Evolutionary conservation across 2,797 vertebrate species (phyloP).

Genomic region (Enteromius radiatus): DNA sequence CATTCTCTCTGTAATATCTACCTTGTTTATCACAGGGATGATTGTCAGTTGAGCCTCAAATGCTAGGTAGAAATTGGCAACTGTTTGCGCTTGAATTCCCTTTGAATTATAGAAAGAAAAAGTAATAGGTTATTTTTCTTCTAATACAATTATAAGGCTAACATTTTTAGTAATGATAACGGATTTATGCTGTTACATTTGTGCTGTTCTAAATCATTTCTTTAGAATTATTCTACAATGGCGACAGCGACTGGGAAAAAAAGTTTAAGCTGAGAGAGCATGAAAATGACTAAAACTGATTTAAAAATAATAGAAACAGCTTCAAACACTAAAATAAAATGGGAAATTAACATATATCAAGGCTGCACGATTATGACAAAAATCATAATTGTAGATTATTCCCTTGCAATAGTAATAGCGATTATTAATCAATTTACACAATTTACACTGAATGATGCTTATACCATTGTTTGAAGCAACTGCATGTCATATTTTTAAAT

Average conservation of each 20-base stretch:
- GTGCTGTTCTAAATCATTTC: neutral
- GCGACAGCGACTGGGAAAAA: neutral
- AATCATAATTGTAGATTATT: too few relatives aligned
- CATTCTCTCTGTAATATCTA: conserved; percentile 63
- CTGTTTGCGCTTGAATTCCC: conserved; percentile 97
- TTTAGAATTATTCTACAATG: neutral
- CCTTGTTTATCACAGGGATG: conserved; percentile 98
- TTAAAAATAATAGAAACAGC: neutral
- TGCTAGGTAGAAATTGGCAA: conserved; percentile 97
- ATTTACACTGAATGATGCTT: too few relatives aligned
- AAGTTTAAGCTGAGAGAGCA: neutral
- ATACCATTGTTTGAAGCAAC: too few relatives aligned
- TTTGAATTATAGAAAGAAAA: conserved; percentile 66
- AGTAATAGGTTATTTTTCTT: neutral
- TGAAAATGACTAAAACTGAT: neutral
- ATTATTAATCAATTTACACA: too few relatives aligned
- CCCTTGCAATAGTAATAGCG: too few relatives aligned
- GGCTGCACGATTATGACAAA: too few relatives aligned
- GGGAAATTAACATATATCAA: too few relatives aligned
- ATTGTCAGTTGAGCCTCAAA: conserved; percentile 95
- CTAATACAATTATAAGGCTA: neutral
- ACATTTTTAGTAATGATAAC: neutral
- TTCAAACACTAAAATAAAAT: neutral
- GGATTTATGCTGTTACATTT: neutral
- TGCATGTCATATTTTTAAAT: too few relatives aligned